phyloP scores from a whole-genome alignment of 2,113 vertebrate genomes.

The Microcebus lehilahytsara region DNA sequence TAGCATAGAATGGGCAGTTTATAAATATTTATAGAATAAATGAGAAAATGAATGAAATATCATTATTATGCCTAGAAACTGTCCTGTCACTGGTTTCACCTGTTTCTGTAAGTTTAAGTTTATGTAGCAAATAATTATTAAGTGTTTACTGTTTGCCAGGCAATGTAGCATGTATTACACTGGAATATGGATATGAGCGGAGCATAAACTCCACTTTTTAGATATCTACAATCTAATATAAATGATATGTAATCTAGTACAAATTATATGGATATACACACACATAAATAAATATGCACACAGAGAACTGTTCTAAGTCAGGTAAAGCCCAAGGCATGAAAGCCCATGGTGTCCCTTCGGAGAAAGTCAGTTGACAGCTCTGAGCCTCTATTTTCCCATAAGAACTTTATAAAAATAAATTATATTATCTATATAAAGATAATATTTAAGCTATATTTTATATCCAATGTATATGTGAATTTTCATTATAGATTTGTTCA shows the following conservation, averaged over 20 bases:
- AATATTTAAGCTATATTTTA: slow-evolving; percentile 8
- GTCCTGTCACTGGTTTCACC: background rate
- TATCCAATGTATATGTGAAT: background rate
- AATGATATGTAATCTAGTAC: background rate
- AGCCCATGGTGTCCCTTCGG: background rate
- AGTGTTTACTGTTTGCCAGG: background rate
- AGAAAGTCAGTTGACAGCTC: background rate
- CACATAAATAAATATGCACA: background rate
- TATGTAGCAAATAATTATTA: background rate
- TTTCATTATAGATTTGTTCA: slow-evolving; percentile 16
- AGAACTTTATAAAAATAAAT: slow-evolving; percentile 3
- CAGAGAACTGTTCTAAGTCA: background rate
- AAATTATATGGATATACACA: background rate
- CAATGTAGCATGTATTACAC: background rate
- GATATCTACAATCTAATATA: background rate
- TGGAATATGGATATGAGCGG: background rate
- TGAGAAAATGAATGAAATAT: background rate
- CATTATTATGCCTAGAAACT: background rate
- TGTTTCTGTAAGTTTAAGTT: slow-evolving; percentile 25
- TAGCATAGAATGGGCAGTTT: background rate
- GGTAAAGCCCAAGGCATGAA: background rate
- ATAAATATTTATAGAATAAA: background rate
- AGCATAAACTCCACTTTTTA: background rate
- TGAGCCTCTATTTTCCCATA: background rate
- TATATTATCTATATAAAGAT: background rate